Base-by-base conservation (phyloP, 2,888 invertebrate genomes). In the Desoria tigrina region DNA sequence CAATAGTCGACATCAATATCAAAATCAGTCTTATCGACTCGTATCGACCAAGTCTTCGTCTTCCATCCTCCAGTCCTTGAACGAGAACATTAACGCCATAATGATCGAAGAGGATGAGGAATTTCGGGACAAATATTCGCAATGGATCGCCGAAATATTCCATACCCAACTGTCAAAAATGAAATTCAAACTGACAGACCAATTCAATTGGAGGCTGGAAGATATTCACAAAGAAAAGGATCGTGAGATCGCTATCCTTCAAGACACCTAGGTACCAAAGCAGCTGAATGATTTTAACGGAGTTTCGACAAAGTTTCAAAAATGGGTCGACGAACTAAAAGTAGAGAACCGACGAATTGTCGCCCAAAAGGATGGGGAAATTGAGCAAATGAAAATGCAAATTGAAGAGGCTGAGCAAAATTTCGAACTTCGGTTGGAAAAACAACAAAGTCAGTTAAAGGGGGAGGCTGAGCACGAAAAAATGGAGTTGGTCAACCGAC, bases 71-170 rank as follows among this genome's bases (percentile, higher is more conserved):
- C n/a, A 45, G n/a, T n/a, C 6, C 45, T 21, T 45, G 45, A 16
- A 45, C 7, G 45, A 28, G 4, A 28, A 54, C 1, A 58, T 67
- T 18, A 57, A 55, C 23, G 51, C 63, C 1, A 63, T 67, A 3
- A 67, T 67, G 4, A 50, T 54, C 16, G 60, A 51, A 42, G 67
- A 60, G 21, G 67, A 61, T 16, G 63, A 63, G 1, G 63, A 63
- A 6, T 67, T 67, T 26, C 53, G 37, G 23, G 51, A 21, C 23
- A 63, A 63, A 18, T 67, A 67, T 21, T 63, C 67, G 4, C 32
- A 59, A 2, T 63, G 67, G 63, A 54, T 67, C 56, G 59, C 59
- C 58, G 63, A 67, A 7, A 53, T 56, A 2, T 63, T 67, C 16
- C 63, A 54, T 26, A 16, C 49, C 1, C 55, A 63, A 16, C 42